These are phyloP conservation scores for Tetraneura akinire DNA, from an alignment of 1,140 invertebrate species.

Conservation along the genomic window DNA sequence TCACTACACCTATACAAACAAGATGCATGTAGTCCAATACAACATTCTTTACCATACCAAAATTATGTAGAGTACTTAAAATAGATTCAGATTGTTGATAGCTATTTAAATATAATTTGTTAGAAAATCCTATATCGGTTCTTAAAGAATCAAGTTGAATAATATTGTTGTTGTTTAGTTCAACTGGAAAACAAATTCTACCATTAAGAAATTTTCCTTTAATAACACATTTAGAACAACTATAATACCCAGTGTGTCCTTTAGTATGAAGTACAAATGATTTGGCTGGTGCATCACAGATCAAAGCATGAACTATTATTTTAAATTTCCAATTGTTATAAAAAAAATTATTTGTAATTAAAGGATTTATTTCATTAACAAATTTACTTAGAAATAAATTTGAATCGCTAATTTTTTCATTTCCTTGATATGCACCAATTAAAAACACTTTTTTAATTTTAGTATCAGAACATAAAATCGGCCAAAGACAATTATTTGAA, in stretches of 20 bases:
- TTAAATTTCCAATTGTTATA: neutral
- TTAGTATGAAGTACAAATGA: neutral
- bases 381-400: slow-evolving; percentile 3
- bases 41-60: neutral
- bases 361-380: neutral
- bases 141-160: neutral
- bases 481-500: neutral
- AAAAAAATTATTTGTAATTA: neutral
- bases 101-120: neutral
- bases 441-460: neutral
- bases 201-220: neutral
- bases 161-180: neutral
- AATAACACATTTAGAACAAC: neutral
- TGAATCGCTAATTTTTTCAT: neutral
- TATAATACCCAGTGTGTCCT: neutral
- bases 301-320: neutral
- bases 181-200: neutral
- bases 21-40: neutral
- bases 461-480: neutral
- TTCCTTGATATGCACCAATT: neutral
- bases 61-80: neutral
- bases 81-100: neutral
- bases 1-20: neutral
- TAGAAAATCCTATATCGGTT: neutral
- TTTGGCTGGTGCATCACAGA: neutral